These are phyloP conservation scores for Teleiodes luculella DNA, from an alignment of 2,888 invertebrate species.

Conservation along the genomic window DNA sequence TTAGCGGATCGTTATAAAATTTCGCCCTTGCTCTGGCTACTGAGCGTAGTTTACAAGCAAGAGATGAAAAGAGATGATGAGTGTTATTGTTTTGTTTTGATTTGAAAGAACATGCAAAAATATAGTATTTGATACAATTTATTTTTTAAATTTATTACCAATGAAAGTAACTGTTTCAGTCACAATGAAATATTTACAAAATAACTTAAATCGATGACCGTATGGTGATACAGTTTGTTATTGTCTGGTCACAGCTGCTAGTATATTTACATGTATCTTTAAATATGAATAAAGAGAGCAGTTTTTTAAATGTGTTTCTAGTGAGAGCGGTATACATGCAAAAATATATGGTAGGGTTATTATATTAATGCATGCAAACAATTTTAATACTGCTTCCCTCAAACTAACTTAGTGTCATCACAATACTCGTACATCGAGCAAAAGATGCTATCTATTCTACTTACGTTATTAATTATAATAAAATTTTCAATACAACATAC, in stretches of 20 bases:
- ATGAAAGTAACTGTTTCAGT: conserved; percentile 24
- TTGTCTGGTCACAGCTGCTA: conserved; percentile 23
- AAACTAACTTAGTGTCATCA: conserved; percentile 11
- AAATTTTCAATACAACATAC: conserved; percentile 33
- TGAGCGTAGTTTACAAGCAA: no score
- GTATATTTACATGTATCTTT: conserved; percentile 18
- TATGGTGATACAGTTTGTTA: conserved; percentile 14
- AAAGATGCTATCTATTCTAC: no score
- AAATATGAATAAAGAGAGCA: neutral
- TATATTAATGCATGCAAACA: no score
- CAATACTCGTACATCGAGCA: neutral
- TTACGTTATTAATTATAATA: conserved; percentile 41
- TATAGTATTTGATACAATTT: conserved; percentile 34
- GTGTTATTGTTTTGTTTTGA: neutral
- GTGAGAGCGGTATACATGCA: neutral
- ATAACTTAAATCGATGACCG: neutral
- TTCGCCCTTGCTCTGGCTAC: no score
- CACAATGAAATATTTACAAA: conserved; percentile 18
- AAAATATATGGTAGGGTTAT: no score
- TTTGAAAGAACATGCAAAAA: neutral
- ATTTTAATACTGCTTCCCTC: conserved; percentile 43
- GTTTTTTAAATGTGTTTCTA: conserved; percentile 18
- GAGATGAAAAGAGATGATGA: no score
- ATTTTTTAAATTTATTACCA: conserved; percentile 24
- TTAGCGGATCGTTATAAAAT: no score